These are phyloP conservation scores for Ciconia maguari DNA, from an alignment of 2,113 vertebrate species.

Conservation along the genomic window DNA sequence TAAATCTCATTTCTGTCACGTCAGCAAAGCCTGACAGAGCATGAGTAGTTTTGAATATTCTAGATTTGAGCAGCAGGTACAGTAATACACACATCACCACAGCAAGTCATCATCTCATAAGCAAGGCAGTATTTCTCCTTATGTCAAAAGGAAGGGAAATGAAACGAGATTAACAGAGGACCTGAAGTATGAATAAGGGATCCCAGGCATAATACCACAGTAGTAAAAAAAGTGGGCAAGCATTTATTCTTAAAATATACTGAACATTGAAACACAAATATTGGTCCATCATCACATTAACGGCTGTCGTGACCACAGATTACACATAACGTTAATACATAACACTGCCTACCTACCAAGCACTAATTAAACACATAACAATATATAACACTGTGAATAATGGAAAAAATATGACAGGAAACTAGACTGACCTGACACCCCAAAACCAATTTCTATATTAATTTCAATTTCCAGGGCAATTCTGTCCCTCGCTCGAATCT, in stretches of 20 bases:
- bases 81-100: neutral
- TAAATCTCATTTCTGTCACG: conserved; percentile 20
- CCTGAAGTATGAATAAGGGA: neutral
- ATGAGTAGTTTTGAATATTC: neutral
- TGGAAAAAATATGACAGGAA: neutral
- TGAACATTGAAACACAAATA: neutral
- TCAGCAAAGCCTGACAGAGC: conserved; percentile 3
- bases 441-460: neutral
- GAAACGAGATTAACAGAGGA: neutral
- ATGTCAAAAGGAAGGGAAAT: neutral
- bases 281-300: neutral
- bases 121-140: neutral
- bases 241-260: neutral
- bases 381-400: neutral
- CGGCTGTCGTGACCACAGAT: neutral
- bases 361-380: neutral
- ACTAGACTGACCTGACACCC: neutral
- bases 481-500: neutral
- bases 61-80: neutral
- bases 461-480: conserved; percentile 30
- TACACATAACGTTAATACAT: neutral
- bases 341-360: neutral
- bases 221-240: neutral
- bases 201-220: rapidly evolving
- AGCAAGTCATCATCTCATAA: neutral